phyloP scores from a whole-genome alignment of 2,113 vertebrate genomes.

The Microcebus griseorufus region DNA sequence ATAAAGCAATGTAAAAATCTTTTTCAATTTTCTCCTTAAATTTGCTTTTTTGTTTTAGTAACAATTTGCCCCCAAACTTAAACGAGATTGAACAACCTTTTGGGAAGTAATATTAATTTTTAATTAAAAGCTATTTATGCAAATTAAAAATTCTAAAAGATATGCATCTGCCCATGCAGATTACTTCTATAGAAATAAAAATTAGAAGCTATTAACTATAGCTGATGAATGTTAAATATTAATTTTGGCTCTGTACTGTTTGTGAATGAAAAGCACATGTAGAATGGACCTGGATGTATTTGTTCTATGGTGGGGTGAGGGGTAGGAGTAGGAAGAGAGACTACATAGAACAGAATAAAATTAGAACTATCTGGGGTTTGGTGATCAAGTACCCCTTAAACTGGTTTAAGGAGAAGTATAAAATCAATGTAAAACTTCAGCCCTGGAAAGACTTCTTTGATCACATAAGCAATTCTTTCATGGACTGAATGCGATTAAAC shows the following conservation, averaged over 20 bases:
- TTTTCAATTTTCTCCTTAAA: not conserved
- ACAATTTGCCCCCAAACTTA: not conserved
- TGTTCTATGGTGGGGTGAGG: not conserved
- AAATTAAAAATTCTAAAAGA: not conserved
- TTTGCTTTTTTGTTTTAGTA: not conserved
- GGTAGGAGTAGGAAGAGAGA: not conserved
- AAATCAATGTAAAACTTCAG: not conserved
- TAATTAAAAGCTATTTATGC: not conserved
- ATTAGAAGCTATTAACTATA: not conserved
- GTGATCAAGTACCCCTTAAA: not conserved
- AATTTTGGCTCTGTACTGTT: not conserved
- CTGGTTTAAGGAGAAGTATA: not conserved
- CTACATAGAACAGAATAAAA: not conserved
- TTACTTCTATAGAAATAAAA: not conserved
- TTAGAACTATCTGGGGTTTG: not conserved
- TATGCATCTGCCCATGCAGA: not conserved
- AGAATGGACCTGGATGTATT: not conserved
- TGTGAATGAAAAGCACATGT: not conserved
- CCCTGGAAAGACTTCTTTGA: not conserved
- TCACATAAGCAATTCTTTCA: not conserved
- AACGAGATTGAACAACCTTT: not conserved
- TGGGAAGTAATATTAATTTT: not conserved
- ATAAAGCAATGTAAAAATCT: not conserved
- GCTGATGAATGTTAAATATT: not conserved
- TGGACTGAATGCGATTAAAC: not conserved